Evolutionary conservation across 2,113 vertebrate species (phyloP).

Genomic region (Eulemur macaco): DNA sequence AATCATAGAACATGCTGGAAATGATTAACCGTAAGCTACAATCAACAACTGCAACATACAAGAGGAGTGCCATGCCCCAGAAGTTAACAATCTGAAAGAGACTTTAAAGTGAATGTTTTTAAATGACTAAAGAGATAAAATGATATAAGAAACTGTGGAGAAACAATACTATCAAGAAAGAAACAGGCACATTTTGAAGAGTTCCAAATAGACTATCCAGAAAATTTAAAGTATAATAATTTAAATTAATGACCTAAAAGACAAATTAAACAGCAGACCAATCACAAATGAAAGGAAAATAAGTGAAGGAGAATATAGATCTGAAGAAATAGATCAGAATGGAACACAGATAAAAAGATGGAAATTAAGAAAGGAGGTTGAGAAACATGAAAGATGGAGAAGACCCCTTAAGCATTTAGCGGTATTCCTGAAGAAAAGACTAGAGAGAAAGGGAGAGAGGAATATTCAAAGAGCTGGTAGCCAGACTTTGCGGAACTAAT

Average conservation of each 20-base stretch:
- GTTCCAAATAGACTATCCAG: background rate
- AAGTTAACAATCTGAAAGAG: background rate
- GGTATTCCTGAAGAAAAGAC: background rate
- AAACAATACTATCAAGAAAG: background rate
- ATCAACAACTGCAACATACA: background rate
- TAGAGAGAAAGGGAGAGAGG: background rate
- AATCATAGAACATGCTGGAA: background rate
- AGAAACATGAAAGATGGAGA: background rate
- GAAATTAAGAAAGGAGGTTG: background rate
- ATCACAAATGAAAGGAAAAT: conserved; percentile 30
- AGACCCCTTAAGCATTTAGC: background rate
- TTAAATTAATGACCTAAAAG: background rate
- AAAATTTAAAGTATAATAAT: background rate
- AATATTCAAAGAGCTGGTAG: background rate
- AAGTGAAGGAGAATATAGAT: background rate
- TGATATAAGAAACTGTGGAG: background rate
- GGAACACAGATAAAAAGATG: background rate
- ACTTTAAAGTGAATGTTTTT: background rate
- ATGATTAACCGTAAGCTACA: background rate
- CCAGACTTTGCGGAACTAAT: background rate
- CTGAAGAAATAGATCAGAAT: background rate
- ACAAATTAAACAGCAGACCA: conserved; percentile 1
- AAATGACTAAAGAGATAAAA: background rate
- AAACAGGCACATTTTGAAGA: background rate
- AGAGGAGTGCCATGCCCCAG: background rate